A percentile compares a stretch with the other conserved stretches of the same genome.
Evolutionary conservation across 1,140 invertebrate species (phyloP).

Genomic region (Drosophila fuyamai): DNA sequence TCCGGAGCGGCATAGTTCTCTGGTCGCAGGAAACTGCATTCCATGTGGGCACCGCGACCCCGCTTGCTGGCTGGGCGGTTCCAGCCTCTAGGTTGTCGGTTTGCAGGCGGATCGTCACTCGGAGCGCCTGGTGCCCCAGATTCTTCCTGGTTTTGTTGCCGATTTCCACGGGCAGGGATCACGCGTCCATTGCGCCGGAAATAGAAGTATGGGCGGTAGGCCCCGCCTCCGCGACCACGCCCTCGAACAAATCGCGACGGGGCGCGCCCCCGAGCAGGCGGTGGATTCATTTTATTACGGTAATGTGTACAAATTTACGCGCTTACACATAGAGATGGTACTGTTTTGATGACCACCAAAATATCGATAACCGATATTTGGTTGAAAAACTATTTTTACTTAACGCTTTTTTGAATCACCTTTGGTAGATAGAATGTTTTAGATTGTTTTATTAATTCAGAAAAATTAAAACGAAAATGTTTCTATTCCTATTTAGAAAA

Average conservation of each 20-base stretch:
- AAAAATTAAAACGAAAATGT: no score
- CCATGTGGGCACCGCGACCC: constrained; percentile 6
- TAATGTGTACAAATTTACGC: constrained; percentile 32
- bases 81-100: constrained; percentile 53
- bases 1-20: constrained; percentile 74
- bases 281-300: constrained; percentile 35
- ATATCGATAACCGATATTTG: background rate
- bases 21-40: constrained; percentile 59
- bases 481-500: no score
- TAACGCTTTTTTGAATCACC: background rate
- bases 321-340: constrained; percentile 1
- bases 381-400: background rate
- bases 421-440: background rate
- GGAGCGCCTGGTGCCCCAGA: background rate
- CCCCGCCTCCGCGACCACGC: constrained; percentile 57
- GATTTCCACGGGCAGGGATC: constrained; percentile 64
- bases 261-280: constrained; percentile 32
- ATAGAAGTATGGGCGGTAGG: constrained; percentile 73
- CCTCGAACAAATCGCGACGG: constrained; percentile 65
- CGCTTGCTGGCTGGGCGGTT: constrained; percentile 10
- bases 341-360: background rate
- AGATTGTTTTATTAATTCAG: background rate
- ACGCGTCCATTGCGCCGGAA: constrained; percentile 77
- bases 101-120: background rate
- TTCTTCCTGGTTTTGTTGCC: constrained; percentile 3